Base-by-base conservation (phyloP, 2,113 vertebrate genomes). In the Dryoscopus gambensis region DNA sequence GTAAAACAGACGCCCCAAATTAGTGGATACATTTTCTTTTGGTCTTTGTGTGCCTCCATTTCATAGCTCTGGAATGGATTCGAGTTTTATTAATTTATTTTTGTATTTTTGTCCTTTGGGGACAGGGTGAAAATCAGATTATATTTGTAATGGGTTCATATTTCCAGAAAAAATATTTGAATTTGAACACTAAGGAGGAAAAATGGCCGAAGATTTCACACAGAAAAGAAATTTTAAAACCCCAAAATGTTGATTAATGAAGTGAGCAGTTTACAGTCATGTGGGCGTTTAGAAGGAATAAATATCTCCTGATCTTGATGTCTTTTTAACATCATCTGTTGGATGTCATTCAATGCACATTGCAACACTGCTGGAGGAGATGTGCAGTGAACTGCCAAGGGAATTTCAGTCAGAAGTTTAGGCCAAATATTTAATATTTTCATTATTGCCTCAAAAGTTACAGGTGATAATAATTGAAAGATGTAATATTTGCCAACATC, bases 251-350 rank as follows among this genome's bases (percentile, higher is more conserved):
- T 93, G 90, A 82, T 90, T 92, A 93, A 94, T 90, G 70, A 83
- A 80, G 88, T 89, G 92, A 96, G 67, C 40, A 44, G 13, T 57
- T 55, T 83, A 33, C 11, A 50, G 75, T 65, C 85, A 69, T 77
- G 68, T 86, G 88, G 83, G 63, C 0, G 2, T 94, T 91, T 78
- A 84, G 35, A 44, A 47, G 77, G 56, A 91, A 91, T 77, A 95
- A 92, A 78, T 67, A 47, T 86, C 67, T 92, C 42, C 86, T 93
- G 75, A 86, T 57, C 91, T 60, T 84, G 68, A 93, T 75, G 64
- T 94, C 87, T 92, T 95, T 95, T 81, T 89, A 95, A 94, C 84
- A 64, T 91, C 64, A 87, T 89, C 89, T 89, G 24, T 78, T 96
- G 96, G 89, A 89, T 95, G 44, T 60, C 80, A 59, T 95, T 96